A percentile compares a stretch with the other conserved stretches of the same genome.
These are phyloP conservation scores for Drosophila busckii DNA, from an alignment of 1,140 invertebrate species.

Conservation along the genomic window DNA sequence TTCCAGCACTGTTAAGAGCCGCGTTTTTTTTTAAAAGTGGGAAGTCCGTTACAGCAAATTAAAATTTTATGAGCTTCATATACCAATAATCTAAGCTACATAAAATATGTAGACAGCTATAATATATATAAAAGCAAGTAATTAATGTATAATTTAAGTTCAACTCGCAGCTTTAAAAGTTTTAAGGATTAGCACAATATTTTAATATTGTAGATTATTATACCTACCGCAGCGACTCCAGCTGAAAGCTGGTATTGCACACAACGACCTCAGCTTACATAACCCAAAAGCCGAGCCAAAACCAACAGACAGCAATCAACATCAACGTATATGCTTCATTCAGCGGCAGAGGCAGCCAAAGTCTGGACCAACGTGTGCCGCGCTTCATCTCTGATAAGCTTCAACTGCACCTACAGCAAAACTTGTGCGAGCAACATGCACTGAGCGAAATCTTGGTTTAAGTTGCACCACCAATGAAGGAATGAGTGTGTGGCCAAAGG, in stretches of 20 bases:
- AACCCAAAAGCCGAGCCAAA: conserved; percentile 37
- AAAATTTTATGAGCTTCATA: no score
- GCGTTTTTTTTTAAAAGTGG: background rate
- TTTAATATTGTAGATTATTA: background rate
- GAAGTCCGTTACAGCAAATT: no score
- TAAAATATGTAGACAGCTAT: no score
- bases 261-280: conserved; percentile 49
- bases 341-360: conserved; percentile 11
- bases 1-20: conserved; percentile 23
- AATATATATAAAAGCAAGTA: no score
- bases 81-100: no score
- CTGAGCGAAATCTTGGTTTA: conserved; percentile 38
- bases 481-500: conserved; percentile 10
- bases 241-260: conserved; percentile 25
- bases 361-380: conserved; percentile 64
- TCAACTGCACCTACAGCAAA: conserved; percentile 65
- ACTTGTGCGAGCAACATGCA: conserved; percentile 47
- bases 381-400: conserved; percentile 68
- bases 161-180: no score
- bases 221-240: conserved; percentile 60
- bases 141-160: no score
- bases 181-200: background rate
- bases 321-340: conserved; percentile 39
- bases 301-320: conserved; percentile 61
- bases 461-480: background rate